Percentiles rank a stretch among this genome's conserved stretches.
Conservation (phyloP, 2,113 vertebrate genomes). For the Rhinogobius similis region DNA sequence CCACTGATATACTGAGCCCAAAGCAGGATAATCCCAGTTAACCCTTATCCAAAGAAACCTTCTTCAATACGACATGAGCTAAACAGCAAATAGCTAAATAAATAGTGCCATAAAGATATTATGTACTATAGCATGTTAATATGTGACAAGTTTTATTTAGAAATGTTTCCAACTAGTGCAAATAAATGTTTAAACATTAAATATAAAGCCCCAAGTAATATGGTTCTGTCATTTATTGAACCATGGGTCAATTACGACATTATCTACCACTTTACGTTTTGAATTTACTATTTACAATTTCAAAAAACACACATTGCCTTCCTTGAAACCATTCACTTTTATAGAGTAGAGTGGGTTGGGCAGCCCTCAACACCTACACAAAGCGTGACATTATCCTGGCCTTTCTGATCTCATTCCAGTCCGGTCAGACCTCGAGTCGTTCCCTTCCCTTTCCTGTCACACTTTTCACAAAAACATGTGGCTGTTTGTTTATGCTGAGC, state of each 20-base stretch:
- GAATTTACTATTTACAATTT: neutral
- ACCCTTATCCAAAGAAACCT: neutral
- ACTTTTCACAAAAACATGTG: constrained; percentile 39
- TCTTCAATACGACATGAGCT: neutral
- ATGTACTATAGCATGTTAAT: too few species aligned
- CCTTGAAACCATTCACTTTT: constrained; percentile 2
- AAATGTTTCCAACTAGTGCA: neutral
- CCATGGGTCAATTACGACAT: neutral
- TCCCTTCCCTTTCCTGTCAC: constrained; percentile 69
- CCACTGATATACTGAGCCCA: neutral
- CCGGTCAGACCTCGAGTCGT: constrained; percentile 42
- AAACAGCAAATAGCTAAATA: neutral
- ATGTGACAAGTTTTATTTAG: too few species aligned
- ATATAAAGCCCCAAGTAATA: too few species aligned
- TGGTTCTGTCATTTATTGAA: too few species aligned
- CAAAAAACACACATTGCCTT: neutral
- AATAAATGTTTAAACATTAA: neutral
- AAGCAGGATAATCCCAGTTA: neutral
- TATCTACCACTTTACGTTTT: neutral
- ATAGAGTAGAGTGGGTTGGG: constrained; percentile 7
- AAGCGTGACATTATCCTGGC: constrained; percentile 68
- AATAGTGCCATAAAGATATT: too few species aligned
- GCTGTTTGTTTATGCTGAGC: constrained; percentile 16
- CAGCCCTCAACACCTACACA: constrained; percentile 47
- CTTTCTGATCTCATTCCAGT: constrained; percentile 60